phyloP scores from a whole-genome alignment of 2,888 invertebrate species.

The Nebria brevicollis region DNA sequence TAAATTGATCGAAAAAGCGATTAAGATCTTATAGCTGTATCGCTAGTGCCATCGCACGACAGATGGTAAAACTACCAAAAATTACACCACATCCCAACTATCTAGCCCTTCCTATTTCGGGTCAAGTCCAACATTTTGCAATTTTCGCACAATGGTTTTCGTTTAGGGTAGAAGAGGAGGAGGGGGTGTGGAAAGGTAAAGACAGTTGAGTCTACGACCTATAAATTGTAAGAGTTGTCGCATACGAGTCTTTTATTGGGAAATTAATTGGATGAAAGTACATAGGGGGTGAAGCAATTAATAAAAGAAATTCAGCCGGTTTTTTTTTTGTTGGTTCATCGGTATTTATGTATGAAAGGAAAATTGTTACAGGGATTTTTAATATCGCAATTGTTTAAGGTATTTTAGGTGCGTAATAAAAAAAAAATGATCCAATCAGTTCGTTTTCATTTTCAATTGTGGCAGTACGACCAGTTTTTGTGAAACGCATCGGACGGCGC shows the following conservation, averaged over 20 bases:
- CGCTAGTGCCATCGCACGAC: not conserved
- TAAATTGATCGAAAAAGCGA: not conserved
- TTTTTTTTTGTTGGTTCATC: slow-evolving; percentile 32
- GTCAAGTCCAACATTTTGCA: too few species aligned
- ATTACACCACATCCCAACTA: slow-evolving; percentile 20
- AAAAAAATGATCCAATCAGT: slow-evolving; percentile 8
- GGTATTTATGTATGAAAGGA: slow-evolving; percentile 27
- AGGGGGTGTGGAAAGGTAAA: slow-evolving; percentile 14
- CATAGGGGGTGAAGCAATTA: slow-evolving; percentile 24
- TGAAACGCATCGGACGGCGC: slow-evolving; percentile 5
- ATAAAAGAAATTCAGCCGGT: slow-evolving; percentile 32
- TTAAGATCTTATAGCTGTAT: not conserved
- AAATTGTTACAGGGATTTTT: not conserved
- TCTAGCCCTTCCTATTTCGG: not conserved
- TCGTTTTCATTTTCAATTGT: slow-evolving; percentile 42
- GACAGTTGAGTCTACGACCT: slow-evolving; percentile 16
- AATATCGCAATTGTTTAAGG: not conserved
- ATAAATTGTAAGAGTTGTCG: slow-evolving; percentile 21
- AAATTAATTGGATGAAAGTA: slow-evolving; percentile 36
- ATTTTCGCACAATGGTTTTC: too few species aligned
- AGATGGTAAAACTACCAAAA: slow-evolving; percentile 14
- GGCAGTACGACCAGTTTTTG: slow-evolving; percentile 38
- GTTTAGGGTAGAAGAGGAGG: too few species aligned
- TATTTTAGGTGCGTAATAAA: not conserved
- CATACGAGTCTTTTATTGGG: slow-evolving; percentile 9